These are phyloP conservation scores for Cataglyphis hispanica DNA, from an alignment of 1,140 invertebrate species.

Conservation along the genomic window DNA sequence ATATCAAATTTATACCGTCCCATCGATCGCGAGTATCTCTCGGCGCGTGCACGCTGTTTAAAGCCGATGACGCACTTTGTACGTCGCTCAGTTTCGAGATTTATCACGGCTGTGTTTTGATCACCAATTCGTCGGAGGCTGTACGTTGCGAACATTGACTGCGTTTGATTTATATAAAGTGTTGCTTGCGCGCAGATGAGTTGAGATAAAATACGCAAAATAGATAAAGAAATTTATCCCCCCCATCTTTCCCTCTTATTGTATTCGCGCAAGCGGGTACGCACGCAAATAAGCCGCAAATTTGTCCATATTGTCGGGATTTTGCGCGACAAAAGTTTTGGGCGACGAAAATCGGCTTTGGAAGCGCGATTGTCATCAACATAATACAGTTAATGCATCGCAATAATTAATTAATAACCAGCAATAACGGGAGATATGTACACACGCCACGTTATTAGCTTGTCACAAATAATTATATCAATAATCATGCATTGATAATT, in stretches of 20 bases:
- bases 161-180: conserved; percentile 44
- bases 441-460: conserved; percentile 49
- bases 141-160: background rate
- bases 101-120: conserved; percentile 34
- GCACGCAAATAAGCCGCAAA: conserved; percentile 26
- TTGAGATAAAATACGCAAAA: background rate
- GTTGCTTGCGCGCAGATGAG: background rate
- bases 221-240: conserved; percentile 42
- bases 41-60: conserved; percentile 41
- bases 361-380: conserved; percentile 54
- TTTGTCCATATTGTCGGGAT: conserved; percentile 26
- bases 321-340: conserved; percentile 32
- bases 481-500: conserved; percentile 62
- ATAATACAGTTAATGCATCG: conserved; percentile 60
- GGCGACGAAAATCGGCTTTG: conserved; percentile 56
- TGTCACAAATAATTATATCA: conserved; percentile 63
- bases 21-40: conserved; percentile 27
- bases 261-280: background rate
- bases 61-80: conserved; percentile 63
- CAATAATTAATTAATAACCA: conserved; percentile 64
- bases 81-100: conserved; percentile 37
- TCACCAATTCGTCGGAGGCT: conserved; percentile 10
- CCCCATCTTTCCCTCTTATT: background rate
- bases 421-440: conserved; percentile 10
- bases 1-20: conserved; percentile 49